Evolutionary conservation across 2,888 invertebrate genomes (phyloP).

Genomic region (Sturmia bella): DNA sequence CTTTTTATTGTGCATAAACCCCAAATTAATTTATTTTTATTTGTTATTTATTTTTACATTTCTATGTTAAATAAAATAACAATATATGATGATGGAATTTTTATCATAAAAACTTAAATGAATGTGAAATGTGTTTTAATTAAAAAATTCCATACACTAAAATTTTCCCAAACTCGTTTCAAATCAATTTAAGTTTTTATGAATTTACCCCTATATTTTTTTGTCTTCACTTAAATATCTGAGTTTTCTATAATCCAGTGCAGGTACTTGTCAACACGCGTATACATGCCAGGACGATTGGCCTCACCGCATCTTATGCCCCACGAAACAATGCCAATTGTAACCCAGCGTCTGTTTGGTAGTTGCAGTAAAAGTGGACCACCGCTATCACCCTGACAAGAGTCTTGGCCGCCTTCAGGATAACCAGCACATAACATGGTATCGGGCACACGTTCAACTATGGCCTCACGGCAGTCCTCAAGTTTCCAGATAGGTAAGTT

Average conservation of each 20-base stretch:
- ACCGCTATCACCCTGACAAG: constrained; percentile 87
- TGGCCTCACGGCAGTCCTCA: constrained; percentile 84
- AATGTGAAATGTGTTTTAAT: too few species aligned
- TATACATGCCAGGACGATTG: constrained; percentile 90
- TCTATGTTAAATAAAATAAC: constrained; percentile 24
- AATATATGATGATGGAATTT: constrained; percentile 10
- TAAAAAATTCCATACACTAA: too few species aligned
- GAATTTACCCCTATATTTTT: too few species aligned
- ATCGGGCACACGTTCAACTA: constrained; percentile 86
- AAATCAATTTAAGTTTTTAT: too few species aligned
- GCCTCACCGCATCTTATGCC: constrained; percentile 90
- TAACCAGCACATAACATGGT: constrained; percentile 90
- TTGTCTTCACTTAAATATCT: constrained; percentile 72
- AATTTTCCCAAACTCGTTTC: too few species aligned
- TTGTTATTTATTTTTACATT: constrained; percentile 34
- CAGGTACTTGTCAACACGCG: constrained; percentile 84
- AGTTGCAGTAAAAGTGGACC: constrained; percentile 90
- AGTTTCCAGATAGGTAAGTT: constrained; percentile 90
- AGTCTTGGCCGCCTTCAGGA: constrained; percentile 89
- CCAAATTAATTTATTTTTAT: constrained; percentile 19
- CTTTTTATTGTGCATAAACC: too few species aligned
- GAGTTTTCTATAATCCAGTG: constrained; percentile 81
- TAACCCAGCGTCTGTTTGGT: constrained; percentile 88
- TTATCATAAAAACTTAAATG: too few species aligned
- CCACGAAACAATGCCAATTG: constrained; percentile 92